Evolutionary conservation across 2,113 vertebrate genomes (phyloP).

Genomic region (Fulica atra): DNA sequence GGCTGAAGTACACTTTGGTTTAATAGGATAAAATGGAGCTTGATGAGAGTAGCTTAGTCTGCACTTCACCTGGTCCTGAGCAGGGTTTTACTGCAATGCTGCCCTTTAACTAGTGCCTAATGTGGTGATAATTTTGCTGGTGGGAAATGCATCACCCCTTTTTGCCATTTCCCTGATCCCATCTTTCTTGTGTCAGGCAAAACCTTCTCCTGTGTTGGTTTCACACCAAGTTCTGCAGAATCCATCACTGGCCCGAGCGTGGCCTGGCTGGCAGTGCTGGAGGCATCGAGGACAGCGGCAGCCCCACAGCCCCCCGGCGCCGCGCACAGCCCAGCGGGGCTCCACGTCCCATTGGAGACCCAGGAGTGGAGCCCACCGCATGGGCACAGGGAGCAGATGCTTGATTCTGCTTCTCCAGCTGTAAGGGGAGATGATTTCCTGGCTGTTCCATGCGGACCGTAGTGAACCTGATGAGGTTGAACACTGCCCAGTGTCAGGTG

Average conservation of each 20-base stretch:
- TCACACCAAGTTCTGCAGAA: background rate
- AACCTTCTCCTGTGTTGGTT: background rate
- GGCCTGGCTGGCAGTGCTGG: background rate
- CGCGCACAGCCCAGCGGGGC: fast-evolving
- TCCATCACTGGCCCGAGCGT: background rate
- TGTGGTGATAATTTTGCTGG: fast-evolving
- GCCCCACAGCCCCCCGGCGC: too few relatives aligned
- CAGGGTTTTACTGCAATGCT: background rate
- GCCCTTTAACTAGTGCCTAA: background rate
- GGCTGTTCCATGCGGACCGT: background rate
- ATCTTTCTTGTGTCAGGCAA: background rate
- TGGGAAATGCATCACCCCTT: background rate
- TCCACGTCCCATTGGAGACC: background rate
- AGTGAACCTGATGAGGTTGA: too few relatives aligned
- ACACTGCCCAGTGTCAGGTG: too few relatives aligned
- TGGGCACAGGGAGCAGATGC: fast-evolving
- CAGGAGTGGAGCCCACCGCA: fast-evolving
- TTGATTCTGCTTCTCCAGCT: background rate
- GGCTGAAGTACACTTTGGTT: background rate
- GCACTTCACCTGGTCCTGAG: background rate
- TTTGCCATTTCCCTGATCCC: background rate
- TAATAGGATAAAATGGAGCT: constrained; percentile 23
- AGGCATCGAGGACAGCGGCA: too few relatives aligned
- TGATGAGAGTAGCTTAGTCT: background rate
- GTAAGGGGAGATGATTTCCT: background rate